These are phyloP conservation scores for Pherbina coryleti DNA, from an alignment of 2,888 invertebrate species.

Conservation along the genomic window DNA sequence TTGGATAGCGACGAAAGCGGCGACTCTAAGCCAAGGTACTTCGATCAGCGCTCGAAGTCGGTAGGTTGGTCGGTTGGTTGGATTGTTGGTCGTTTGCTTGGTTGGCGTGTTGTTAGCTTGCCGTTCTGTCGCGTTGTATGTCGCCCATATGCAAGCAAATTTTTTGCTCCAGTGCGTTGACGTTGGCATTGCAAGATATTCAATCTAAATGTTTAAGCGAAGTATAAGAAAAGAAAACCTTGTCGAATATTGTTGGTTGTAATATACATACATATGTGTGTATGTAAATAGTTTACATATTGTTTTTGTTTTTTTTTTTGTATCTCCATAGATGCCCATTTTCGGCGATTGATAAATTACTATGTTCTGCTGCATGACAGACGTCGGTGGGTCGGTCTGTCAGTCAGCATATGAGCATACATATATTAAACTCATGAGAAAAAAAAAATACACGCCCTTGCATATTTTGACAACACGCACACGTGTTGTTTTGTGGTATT, in stretches of 20 bases:
- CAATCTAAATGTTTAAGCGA: neutral
- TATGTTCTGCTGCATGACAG: neutral
- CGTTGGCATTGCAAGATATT: neutral
- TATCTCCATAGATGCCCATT: neutral
- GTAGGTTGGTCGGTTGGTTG: too few species aligned
- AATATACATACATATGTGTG: too few species aligned
- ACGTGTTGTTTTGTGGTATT: too few species aligned
- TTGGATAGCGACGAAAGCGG: neutral
- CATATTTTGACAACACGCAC: too few species aligned
- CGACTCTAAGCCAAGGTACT: neutral
- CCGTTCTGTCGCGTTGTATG: neutral
- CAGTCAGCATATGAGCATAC: too few species aligned
- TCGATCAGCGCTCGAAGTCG: too few species aligned
- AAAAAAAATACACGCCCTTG: too few species aligned
- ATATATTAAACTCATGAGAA: too few species aligned
- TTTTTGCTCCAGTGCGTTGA: slow-evolving; percentile 24
- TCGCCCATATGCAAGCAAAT: slow-evolving; percentile 11
- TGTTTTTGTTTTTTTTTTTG: neutral
- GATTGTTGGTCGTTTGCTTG: too few species aligned
- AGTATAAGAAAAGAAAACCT: too few species aligned
- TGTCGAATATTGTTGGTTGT: too few species aligned
- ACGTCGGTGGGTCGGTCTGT: too few species aligned
- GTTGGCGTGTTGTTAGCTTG: neutral
- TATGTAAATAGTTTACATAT: neutral
- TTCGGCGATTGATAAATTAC: neutral